Evolutionary conservation across 2,797 vertebrate species (phyloP).

Genomic region (Intellagama lesueurii): DNA sequence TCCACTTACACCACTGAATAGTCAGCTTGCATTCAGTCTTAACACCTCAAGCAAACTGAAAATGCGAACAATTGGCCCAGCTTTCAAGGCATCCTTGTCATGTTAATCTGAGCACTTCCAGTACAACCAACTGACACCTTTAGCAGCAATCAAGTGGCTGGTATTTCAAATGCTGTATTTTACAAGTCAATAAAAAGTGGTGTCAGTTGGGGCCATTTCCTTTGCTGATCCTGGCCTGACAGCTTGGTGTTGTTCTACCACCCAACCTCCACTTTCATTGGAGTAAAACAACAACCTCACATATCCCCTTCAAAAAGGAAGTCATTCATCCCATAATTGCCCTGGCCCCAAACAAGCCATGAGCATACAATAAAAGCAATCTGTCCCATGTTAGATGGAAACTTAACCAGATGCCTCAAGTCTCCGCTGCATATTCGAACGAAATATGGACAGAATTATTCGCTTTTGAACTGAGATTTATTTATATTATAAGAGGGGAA

Average conservation of each 20-base stretch:
- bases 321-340: conserved; percentile 93
- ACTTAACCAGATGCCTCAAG: conserved; percentile 91
- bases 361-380: conserved; percentile 88
- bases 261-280: conserved; percentile 66
- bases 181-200: conserved; percentile 76
- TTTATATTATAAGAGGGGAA: conserved; percentile 59
- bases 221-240: conserved; percentile 67
- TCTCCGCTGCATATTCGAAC: conserved; percentile 87
- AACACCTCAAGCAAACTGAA: not conserved
- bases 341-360: conserved; percentile 89
- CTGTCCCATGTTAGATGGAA: conserved; percentile 81
- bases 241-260: conserved; percentile 70
- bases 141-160: conserved; percentile 53
- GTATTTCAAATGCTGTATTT: conserved; percentile 75
- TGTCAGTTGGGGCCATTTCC: conserved; percentile 64
- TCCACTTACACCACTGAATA: not conserved
- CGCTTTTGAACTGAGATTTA: conserved; percentile 73
- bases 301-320: conserved; percentile 88
- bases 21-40: not conserved
- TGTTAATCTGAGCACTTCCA: conserved; percentile 41
- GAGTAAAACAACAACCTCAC: conserved; percentile 66
- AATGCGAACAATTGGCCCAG: conserved; percentile 18
- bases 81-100: conserved; percentile 17
- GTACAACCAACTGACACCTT: conserved; percentile 41
- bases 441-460: conserved; percentile 83